Evolutionary conservation across 2,888 invertebrate species (phyloP).

Genomic region (Amblyjoppa fuscipennis): DNA sequence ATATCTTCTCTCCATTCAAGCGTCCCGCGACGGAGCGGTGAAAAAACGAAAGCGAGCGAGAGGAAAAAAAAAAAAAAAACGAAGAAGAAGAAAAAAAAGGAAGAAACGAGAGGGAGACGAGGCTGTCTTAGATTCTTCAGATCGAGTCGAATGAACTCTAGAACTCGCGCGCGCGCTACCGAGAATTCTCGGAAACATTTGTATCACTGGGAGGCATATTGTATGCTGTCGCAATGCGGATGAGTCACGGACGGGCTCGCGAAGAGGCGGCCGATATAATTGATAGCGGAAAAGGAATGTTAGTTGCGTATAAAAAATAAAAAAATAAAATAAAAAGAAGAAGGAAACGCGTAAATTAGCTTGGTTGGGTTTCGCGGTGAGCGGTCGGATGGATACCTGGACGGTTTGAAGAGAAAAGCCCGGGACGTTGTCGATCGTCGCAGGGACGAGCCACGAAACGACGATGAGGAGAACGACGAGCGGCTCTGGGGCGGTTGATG

Average conservation of each 20-base stretch:
- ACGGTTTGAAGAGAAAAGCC: conserved; percentile 41
- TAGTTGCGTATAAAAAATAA: background rate
- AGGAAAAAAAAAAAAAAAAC: background rate
- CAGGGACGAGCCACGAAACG: conserved; percentile 62
- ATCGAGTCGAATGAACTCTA: conserved; percentile 65
- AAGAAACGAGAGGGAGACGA: conserved; percentile 45
- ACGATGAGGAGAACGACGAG: conserved; percentile 68
- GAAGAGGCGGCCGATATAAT: conserved; percentile 33
- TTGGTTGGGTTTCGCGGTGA: conserved; percentile 32
- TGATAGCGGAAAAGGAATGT: conserved; percentile 14
- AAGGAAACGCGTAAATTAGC: conserved; percentile 49
- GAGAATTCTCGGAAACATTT: conserved; percentile 54
- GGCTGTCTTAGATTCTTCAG: conserved; percentile 58
- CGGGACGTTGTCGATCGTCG: conserved; percentile 61
- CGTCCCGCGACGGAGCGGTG: conserved; percentile 6
- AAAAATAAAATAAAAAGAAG: conserved; percentile 21
- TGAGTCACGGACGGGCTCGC: conserved; percentile 31
- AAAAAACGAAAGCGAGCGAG: background rate
- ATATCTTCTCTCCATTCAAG: conserved; percentile 54
- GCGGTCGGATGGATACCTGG: background rate
- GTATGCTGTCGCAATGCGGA: conserved; percentile 22
- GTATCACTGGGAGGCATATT: conserved; percentile 24
- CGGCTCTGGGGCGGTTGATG: conserved; percentile 70
- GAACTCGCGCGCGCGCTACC: conserved; percentile 4
- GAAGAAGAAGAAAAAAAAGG: background rate